Conservation (phyloP, 2,888 invertebrate species). For the Drosophila quasianomalipes region DNA sequence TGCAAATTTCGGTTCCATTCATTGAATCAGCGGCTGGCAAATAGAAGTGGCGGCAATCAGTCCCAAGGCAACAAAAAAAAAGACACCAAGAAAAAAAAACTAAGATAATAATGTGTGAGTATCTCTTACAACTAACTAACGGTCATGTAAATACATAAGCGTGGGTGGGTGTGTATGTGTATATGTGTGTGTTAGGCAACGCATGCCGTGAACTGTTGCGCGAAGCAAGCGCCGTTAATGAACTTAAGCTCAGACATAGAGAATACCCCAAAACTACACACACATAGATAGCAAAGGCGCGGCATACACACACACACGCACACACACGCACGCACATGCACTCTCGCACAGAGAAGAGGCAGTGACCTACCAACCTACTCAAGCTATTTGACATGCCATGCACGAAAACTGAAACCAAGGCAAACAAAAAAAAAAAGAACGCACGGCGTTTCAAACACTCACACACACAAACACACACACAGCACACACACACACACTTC, state of each 20-base stretch:
- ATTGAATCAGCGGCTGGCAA: slow-evolving; percentile 33
- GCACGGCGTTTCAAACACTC: slow-evolving; percentile 34
- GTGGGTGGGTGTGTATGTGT: neutral
- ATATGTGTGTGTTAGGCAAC: slow-evolving; percentile 11
- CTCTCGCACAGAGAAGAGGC: slow-evolving; percentile 28
- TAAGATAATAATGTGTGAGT: slow-evolving; percentile 29
- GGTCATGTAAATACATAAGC: slow-evolving; percentile 27
- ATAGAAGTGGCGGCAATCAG: slow-evolving; percentile 53
- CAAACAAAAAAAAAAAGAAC: slow-evolving; percentile 28
- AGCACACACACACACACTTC: slow-evolving; percentile 7
- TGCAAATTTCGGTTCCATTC: slow-evolving; percentile 43
- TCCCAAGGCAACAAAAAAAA: slow-evolving; percentile 24
- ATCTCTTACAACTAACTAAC: slow-evolving; percentile 62
- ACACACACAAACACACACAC: slow-evolving; percentile 23
- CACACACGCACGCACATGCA: slow-evolving; percentile 9
- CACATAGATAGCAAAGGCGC: slow-evolving; percentile 34
- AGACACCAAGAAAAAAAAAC: neutral
- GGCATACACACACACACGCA: slow-evolving; percentile 12
- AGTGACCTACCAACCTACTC: slow-evolving; percentile 80
- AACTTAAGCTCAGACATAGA: slow-evolving; percentile 68
- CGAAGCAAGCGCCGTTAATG: slow-evolving; percentile 70
- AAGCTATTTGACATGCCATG: slow-evolving; percentile 57
- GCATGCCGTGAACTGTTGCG: slow-evolving; percentile 73
- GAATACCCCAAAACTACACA: slow-evolving; percentile 19
- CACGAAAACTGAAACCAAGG: slow-evolving; percentile 58